Percentiles rank a stretch among this genome's conserved stretches.
Conservation (phyloP, 2,888 invertebrate species). For the Torymus aiolomorphi region DNA sequence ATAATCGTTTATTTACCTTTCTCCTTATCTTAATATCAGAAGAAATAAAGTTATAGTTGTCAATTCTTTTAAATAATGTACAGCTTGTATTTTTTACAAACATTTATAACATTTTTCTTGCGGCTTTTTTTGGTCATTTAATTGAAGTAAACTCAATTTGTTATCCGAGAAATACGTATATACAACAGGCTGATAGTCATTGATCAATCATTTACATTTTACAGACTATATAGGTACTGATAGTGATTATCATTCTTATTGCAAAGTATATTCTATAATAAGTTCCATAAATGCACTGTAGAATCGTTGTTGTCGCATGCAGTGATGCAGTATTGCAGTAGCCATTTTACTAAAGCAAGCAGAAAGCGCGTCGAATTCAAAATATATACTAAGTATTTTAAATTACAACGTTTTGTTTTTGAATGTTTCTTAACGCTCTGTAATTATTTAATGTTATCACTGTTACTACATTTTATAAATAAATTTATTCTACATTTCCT, state of each 20-base stretch:
- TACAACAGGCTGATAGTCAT: conserved; percentile 39
- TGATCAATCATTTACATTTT: conserved; percentile 16
- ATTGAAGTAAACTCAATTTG: conserved; percentile 20
- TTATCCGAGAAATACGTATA: conserved; percentile 24
- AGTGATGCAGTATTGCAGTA: too few species aligned
- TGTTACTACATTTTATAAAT: too few species aligned
- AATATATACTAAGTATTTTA: neutral
- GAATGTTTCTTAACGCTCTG: too few species aligned
- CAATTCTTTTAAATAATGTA: neutral
- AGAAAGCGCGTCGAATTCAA: conserved; percentile 13
- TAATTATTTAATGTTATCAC: too few species aligned
- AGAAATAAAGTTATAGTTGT: conserved; percentile 29
- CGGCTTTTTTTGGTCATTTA: conserved; percentile 32
- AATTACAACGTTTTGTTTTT: too few species aligned
- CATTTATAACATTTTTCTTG: conserved; percentile 45
- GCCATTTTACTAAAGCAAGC: conserved; percentile 3
- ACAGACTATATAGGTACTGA: too few species aligned
- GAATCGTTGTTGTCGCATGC: conserved; percentile 32
- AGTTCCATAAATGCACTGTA: conserved; percentile 33
- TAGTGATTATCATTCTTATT: too few species aligned
- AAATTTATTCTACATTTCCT: too few species aligned
- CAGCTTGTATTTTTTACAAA: conserved; percentile 41
- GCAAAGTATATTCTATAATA: neutral
- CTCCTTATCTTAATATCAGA: conserved; percentile 21
- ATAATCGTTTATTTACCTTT: conserved; percentile 39